Evolutionary conservation across 2,888 invertebrate genomes (phyloP).

Genomic region (Carcina quercana): DNA sequence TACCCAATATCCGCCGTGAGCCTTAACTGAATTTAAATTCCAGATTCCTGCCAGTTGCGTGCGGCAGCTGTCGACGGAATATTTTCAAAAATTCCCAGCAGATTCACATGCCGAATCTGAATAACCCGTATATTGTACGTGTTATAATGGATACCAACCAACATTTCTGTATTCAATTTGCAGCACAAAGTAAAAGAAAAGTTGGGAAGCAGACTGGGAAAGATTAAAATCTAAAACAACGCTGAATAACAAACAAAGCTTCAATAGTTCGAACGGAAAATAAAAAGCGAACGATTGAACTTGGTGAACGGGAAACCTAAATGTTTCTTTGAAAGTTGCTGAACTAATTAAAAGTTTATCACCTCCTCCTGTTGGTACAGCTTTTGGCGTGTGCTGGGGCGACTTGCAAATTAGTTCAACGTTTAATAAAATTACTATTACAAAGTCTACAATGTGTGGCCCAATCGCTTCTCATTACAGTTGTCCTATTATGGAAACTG

Average conservation of each 20-base stretch:
- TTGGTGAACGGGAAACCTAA: constrained; percentile 40
- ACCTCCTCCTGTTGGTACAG: constrained; percentile 48
- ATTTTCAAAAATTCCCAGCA: constrained; percentile 38
- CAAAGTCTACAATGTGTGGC: too few relatives aligned
- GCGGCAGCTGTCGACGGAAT: constrained; percentile 49
- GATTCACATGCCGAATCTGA: constrained; percentile 28
- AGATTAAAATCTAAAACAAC: constrained; percentile 11
- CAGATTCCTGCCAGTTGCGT: constrained; percentile 20
- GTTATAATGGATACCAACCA: neutral
- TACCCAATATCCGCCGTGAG: too few relatives aligned
- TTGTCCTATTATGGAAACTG: too few relatives aligned
- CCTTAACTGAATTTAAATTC: constrained; percentile 31
- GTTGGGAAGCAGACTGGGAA: neutral
- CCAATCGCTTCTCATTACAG: too few relatives aligned
- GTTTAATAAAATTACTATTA: too few relatives aligned
- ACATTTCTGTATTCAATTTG: neutral
- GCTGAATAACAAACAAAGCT: constrained; percentile 9
- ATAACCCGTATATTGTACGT: constrained; percentile 21
- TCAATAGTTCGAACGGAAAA: constrained; percentile 15
- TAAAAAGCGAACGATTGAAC: constrained; percentile 37
- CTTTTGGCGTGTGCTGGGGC: constrained; percentile 33
- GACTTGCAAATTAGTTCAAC: constrained; percentile 39
- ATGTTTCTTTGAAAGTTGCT: constrained; percentile 49
- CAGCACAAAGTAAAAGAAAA: neutral
- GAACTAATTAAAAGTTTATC: constrained; percentile 68